Evolutionary conservation across 2,797 vertebrate species (phyloP).

Genomic region (Rhincodon typus): DNA sequence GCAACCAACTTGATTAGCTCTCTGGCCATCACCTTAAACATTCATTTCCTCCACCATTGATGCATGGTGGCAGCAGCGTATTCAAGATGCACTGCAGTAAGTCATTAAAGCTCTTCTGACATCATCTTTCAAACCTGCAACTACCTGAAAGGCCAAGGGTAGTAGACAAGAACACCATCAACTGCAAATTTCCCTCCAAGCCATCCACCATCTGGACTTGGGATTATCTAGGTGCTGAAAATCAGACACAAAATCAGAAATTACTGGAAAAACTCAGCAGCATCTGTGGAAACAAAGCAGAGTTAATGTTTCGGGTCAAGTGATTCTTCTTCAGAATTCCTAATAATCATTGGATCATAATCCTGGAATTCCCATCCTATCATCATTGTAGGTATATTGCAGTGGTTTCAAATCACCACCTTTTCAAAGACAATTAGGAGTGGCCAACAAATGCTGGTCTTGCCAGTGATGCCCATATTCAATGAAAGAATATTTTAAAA

Average conservation of each 20-base stretch:
- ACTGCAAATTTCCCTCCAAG: neutral
- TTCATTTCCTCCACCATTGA: no score
- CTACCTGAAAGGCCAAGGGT: neutral
- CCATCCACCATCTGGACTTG: neutral
- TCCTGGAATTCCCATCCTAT: neutral
- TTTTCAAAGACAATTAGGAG: neutral
- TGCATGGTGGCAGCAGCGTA: no score
- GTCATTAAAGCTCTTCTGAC: neutral
- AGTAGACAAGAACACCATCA: no score
- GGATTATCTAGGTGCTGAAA: neutral
- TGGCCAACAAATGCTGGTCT: neutral
- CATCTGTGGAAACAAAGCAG: no score
- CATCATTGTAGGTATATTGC: neutral
- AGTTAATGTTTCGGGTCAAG: no score
- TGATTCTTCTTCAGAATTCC: no score
- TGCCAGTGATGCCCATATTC: neutral
- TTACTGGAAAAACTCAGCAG: no score
- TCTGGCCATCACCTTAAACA: neutral
- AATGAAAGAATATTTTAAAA: neutral
- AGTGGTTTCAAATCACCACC: neutral
- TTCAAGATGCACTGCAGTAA: neutral
- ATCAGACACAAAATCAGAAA: neutral
- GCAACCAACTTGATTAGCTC: neutral
- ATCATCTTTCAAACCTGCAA: neutral
- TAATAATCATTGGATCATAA: neutral